Evolutionary conservation across 2,113 vertebrate genomes (phyloP).

Genomic region (Dolichotis patagonum): DNA sequence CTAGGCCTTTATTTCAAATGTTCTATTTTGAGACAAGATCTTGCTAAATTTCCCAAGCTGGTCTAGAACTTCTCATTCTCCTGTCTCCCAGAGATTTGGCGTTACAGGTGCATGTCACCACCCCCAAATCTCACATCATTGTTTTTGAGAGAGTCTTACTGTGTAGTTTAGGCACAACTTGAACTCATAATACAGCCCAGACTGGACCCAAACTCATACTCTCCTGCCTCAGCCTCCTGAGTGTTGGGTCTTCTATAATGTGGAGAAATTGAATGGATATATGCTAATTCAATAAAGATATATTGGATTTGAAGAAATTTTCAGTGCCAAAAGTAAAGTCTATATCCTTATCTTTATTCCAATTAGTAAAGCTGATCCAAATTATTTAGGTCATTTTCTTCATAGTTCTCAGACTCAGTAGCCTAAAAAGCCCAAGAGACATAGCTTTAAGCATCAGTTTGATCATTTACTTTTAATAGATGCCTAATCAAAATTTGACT

Average conservation of each 20-base stretch:
- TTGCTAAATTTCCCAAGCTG: no score
- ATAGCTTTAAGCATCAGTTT: background rate
- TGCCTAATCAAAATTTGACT: background rate
- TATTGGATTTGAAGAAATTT: background rate
- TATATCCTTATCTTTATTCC: background rate
- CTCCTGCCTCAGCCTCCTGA: background rate
- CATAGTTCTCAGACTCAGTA: background rate
- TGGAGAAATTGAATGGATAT: background rate
- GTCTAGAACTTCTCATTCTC: no score
- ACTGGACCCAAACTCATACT: background rate
- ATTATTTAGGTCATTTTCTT: background rate
- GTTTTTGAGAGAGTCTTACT: background rate
- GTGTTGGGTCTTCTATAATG: background rate
- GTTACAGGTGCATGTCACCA: background rate
- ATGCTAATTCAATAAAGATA: conserved; percentile 8
- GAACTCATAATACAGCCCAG: background rate
- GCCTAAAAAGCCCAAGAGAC: background rate
- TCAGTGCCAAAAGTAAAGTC: background rate
- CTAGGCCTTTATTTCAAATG: background rate
- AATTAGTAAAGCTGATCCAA: background rate
- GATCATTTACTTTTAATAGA: background rate
- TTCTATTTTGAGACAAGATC: no score
- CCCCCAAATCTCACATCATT: background rate
- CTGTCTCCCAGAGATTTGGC: background rate
- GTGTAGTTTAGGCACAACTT: background rate